Base-by-base conservation (phyloP, 1,140 invertebrate species). In the Parapsyche elsis region DNA sequence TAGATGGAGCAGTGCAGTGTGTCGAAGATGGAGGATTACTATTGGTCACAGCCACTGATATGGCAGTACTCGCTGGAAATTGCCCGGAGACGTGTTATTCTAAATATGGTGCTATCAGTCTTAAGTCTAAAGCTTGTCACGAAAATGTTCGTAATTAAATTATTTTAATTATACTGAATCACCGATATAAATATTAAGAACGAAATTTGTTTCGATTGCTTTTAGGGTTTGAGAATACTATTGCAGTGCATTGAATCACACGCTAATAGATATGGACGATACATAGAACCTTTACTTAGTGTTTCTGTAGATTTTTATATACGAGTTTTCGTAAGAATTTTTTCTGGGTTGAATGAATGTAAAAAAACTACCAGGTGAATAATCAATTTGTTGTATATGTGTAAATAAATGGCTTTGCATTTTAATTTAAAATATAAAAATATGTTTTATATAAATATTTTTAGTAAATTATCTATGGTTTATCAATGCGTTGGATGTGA, bases 241-340 rank as follows among this genome's bases (percentile, higher is more conserved):
- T 88, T 99, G 21, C 95, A 97, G 85, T 93, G 93, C 82, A 95
- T 99, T 83, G 95, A 99, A 83, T 91, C 92, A 0, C 95, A 97
- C 85, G 98, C 98, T 0, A 97, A 95, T 85, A 90, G 95, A 46
- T 98, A 99, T 88, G 95, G 96, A 19, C 91, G 96, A 61, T 98
- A 98, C 85, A 99, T 99, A 83, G 91, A 93, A 73, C 99, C 99
- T 0, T 83, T 99, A 5, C 84, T 99, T 0, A 97, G 95, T 23
- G 86, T 99, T 70, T 98, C 97, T 78, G 95, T 94, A 2, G 99
- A 99, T 88, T 99, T 99, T 89, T 99, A 99, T 87, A 93, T 99
- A 24, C 89, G 99, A 82, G 93, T 99, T 5, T 99, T 99, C 90
- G 96, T 99, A 0, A 92, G 92, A 85, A 88, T 99, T 1, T 93